Evolutionary conservation across 2,113 vertebrate genomes (phyloP).

Genomic region (Cyprinus carpio): DNA sequence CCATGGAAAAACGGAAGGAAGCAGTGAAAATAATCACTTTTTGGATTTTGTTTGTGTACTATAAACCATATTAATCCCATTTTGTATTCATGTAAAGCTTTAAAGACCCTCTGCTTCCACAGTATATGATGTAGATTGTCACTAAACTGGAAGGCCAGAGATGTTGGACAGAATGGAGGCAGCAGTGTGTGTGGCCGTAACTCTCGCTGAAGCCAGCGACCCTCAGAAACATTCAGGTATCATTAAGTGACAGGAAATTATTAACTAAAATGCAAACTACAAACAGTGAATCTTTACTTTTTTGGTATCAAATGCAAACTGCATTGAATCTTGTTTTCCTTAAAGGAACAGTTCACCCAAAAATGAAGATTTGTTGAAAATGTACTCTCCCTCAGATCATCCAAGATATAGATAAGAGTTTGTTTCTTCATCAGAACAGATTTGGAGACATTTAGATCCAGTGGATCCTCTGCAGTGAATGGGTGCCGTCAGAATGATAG

Average conservation of each 20-base stretch:
- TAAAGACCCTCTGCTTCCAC: neutral
- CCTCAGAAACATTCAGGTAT: constrained; percentile 26
- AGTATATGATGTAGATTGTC: neutral
- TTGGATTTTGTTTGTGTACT: neutral
- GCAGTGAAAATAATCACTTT: neutral
- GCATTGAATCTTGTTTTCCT: neutral
- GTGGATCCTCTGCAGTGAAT: neutral
- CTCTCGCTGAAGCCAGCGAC: constrained; percentile 36
- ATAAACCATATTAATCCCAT: neutral
- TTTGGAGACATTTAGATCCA: neutral
- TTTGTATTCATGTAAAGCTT: neutral
- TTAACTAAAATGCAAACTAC: constrained; percentile 26
- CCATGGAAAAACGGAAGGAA: neutral
- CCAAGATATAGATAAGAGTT: neutral
- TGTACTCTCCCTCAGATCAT: too few relatives aligned
- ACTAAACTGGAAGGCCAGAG: neutral
- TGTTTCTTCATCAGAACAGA: neutral
- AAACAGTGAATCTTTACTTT: neutral
- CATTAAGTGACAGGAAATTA: neutral
- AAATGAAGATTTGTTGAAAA: too few relatives aligned
- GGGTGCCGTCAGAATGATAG: neutral
- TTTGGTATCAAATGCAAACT: neutral
- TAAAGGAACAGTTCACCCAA: neutral
- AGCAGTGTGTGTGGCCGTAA: constrained; percentile 66
- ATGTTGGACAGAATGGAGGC: constrained; percentile 62